phyloP scores from a whole-genome alignment of 1,140 invertebrate genomes.

The Drosophila malerkotliana region DNA sequence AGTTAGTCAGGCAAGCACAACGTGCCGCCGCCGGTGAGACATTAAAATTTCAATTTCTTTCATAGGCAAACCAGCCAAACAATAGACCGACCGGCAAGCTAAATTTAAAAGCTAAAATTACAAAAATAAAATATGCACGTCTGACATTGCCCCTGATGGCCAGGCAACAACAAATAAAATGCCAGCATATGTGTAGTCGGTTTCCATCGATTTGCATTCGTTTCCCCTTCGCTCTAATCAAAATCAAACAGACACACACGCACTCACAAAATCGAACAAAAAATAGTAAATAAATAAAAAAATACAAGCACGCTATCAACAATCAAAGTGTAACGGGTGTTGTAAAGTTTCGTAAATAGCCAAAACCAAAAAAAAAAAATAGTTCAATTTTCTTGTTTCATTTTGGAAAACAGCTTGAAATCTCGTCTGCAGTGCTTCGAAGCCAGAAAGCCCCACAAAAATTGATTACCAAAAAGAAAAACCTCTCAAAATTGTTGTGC shows the following conservation, averaged over 20 bases:
- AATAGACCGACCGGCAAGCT: constrained; percentile 46
- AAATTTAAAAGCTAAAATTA: constrained; percentile 41
- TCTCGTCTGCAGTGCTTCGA: constrained; percentile 4
- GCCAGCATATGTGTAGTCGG: constrained; percentile 14
- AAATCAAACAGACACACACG: constrained; percentile 35
- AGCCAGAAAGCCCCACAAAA: constrained; percentile 1
- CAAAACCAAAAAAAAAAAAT: constrained; percentile 6
- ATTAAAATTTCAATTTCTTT: constrained; percentile 37
- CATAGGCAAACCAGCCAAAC: constrained; percentile 37
- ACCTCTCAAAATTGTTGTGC: constrained; percentile 17
- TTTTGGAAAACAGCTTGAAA: constrained; percentile 44
- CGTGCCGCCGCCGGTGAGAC: constrained; percentile 13
- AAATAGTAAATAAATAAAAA: neutral
- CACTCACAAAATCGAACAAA: constrained; percentile 6
- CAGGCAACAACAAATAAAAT: constrained; percentile 27
- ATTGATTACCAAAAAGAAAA: constrained; percentile 17
- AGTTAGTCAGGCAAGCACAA: constrained; percentile 30
- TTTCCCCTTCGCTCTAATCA: constrained; percentile 46
- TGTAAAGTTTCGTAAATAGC: constrained; percentile 35
- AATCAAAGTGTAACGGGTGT: constrained; percentile 39
- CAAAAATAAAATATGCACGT: constrained; percentile 40
- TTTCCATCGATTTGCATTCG: constrained; percentile 69
- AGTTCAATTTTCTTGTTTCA: constrained; percentile 32
- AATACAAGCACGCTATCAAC: constrained; percentile 27
- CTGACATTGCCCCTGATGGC: constrained; percentile 49